phyloP scores from a whole-genome alignment of 1,140 invertebrate species.

The Sarcophaga peregrina region DNA sequence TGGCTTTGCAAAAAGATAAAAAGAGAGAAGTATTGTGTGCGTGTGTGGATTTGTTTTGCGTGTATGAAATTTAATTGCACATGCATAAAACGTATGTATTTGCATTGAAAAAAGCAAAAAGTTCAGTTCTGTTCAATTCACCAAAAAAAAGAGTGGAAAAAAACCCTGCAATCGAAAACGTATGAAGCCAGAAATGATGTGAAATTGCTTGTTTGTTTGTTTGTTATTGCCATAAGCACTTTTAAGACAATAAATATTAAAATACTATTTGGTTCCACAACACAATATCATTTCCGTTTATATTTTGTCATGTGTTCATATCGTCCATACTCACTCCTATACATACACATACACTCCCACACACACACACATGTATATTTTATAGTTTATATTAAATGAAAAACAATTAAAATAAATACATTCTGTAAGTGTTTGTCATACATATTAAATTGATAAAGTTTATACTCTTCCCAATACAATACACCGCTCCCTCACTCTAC shows the following conservation, averaged over 20 bases:
- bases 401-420: not conserved
- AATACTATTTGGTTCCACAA: constrained; percentile 28
- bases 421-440: not conserved
- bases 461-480: no score
- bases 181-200: not conserved
- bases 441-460: not conserved
- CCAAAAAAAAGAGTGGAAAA: not conserved
- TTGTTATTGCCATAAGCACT: constrained; percentile 30
- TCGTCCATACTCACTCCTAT: no score
- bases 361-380: not conserved
- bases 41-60: not conserved
- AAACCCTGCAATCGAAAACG: not conserved
- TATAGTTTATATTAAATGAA: not conserved
- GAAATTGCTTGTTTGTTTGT: not conserved
- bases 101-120: not conserved
- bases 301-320: not conserved
- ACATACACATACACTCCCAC: not conserved
- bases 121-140: not conserved
- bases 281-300: constrained; percentile 29
- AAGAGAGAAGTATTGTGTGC: not conserved
- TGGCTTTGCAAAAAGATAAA: no score
- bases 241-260: constrained; percentile 42
- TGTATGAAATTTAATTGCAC: constrained; percentile 1
- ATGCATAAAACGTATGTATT: not conserved
- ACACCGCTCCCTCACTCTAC: no score